These are phyloP conservation scores for Nasonovia ribisnigri DNA, from an alignment of 2,888 invertebrate genomes.

Conservation along the genomic window DNA sequence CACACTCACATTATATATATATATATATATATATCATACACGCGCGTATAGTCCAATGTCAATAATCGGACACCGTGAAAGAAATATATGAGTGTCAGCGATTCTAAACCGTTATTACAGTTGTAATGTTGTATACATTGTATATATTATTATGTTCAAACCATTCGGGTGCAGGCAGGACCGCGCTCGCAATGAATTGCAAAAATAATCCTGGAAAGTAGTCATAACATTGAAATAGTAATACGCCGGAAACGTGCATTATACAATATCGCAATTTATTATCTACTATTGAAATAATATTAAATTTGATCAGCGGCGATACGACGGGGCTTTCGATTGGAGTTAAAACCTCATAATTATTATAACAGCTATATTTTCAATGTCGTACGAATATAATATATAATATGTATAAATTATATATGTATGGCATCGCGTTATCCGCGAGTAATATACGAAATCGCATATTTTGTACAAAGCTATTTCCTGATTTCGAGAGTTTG, in stretches of 20 bases:
- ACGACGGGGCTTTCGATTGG: neutral
- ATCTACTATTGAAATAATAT: neutral
- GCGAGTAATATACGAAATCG: neutral
- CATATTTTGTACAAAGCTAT: neutral
- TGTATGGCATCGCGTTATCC: neutral
- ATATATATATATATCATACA: neutral
- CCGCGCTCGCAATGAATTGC: neutral
- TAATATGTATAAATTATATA: neutral
- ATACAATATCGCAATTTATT: neutral
- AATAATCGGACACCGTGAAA: neutral
- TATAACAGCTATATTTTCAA: neutral
- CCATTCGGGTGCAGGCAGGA: neutral
- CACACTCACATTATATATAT: neutral
- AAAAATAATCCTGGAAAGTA: slow-evolving; percentile 10
- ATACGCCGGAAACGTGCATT: neutral
- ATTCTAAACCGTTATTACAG: neutral
- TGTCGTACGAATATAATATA: neutral
- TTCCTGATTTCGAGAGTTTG: neutral
- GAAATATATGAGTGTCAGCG: neutral
- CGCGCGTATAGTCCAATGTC: neutral
- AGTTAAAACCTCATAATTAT: slow-evolving; percentile 3
- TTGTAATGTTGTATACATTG: neutral
- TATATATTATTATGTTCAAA: neutral
- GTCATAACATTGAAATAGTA: neutral
- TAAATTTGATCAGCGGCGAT: neutral